Evolutionary conservation across 2,797 vertebrate genomes (phyloP).

Genomic region (Malacoraja senta): DNA sequence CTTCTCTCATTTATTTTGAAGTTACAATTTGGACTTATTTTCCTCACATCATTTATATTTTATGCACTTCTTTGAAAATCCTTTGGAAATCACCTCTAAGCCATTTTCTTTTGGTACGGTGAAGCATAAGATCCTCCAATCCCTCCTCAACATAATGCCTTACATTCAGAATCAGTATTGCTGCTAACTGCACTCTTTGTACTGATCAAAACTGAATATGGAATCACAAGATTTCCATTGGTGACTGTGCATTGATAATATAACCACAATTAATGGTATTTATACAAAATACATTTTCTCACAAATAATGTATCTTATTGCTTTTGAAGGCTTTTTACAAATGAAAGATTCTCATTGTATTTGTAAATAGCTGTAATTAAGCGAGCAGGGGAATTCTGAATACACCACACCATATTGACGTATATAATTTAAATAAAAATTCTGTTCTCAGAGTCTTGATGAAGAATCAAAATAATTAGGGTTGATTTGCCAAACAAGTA

Average conservation of each 20-base stretch:
- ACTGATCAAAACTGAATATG: background rate
- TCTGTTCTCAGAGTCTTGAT: background rate
- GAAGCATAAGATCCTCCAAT: background rate
- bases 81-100: background rate
- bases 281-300: background rate
- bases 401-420: background rate
- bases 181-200: background rate
- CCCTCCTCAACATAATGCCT: background rate
- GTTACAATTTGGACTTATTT: conserved; percentile 40
- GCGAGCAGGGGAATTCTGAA: background rate
- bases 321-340: background rate
- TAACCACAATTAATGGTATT: background rate
- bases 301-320: background rate
- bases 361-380: background rate
- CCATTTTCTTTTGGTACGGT: background rate
- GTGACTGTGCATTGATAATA: background rate
- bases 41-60: conserved; percentile 45
- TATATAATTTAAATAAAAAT: background rate
- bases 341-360: background rate
- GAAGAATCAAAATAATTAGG: background rate
- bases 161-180: background rate
- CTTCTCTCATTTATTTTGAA: conserved; percentile 10
- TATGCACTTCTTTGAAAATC: conserved; percentile 9
- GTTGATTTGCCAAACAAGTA: background rate
- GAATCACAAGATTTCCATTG: background rate